A percentile compares a stretch with the other conserved stretches of the same genome.
Evolutionary conservation across 2,888 invertebrate genomes (phyloP).

Genomic region (Rhodophaea formosa): DNA sequence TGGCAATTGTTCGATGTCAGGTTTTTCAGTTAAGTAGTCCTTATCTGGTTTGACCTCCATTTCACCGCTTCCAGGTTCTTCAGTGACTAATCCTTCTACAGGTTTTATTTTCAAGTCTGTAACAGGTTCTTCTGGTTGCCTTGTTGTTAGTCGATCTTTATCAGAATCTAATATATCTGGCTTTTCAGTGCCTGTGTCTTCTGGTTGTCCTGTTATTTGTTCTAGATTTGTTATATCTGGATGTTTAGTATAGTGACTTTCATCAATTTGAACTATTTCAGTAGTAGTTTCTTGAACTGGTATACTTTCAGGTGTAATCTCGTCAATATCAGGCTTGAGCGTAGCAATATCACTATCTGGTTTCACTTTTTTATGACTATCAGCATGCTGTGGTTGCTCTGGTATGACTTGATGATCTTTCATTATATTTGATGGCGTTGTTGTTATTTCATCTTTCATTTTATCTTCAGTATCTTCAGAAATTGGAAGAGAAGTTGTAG

Average conservation of each 20-base stretch:
- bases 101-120: constrained; percentile 20
- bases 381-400: background rate
- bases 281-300: background rate
- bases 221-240: background rate
- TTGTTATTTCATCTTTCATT: constrained; percentile 13
- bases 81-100: background rate
- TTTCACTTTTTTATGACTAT: background rate
- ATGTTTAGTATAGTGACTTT: background rate
- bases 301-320: background rate
- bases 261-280: background rate
- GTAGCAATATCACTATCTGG: background rate
- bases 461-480: constrained; percentile 3
- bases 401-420: background rate
- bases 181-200: background rate
- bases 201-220: background rate
- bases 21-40: constrained; percentile 20
- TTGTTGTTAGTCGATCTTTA: constrained; percentile 9
- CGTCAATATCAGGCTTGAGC: background rate
- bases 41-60: constrained; percentile 7
- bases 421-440: constrained; percentile 14
- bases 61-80: constrained; percentile 1
- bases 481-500: background rate
- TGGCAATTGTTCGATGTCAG: constrained; percentile 19
- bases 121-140: constrained; percentile 23
- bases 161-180: constrained; percentile 16